Evolutionary conservation across 2,888 invertebrate genomes (phyloP).

Genomic region (Dynastes tityus): DNA sequence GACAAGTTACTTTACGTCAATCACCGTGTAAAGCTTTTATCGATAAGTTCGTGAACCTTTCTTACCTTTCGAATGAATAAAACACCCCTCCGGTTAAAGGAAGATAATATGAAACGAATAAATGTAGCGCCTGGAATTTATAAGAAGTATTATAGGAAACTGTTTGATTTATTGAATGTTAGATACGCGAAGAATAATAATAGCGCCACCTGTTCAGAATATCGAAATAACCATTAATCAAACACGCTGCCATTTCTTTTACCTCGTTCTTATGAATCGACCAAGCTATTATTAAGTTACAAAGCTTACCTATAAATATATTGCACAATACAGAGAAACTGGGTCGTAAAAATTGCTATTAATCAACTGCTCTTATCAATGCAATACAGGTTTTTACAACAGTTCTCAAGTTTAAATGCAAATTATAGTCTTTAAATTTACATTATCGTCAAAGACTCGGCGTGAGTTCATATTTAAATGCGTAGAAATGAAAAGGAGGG

Average conservation of each 20-base stretch:
- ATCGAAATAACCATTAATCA: conserved; percentile 37
- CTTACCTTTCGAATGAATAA: no score
- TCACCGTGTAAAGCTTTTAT: no score
- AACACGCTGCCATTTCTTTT: conserved; percentile 13
- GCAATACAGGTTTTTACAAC: background rate
- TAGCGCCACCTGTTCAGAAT: conserved; percentile 37
- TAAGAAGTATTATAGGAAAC: conserved; percentile 16
- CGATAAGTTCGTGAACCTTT: no score
- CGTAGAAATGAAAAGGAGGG: no score
- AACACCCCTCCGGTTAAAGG: no score
- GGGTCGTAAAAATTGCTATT: background rate
- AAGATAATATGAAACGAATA: no score
- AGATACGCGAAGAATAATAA: conserved; percentile 19
- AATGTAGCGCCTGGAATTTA: background rate
- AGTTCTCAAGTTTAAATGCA: background rate
- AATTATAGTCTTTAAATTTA: background rate
- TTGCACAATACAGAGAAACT: background rate
- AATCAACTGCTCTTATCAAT: conserved; percentile 5
- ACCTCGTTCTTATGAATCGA: conserved; percentile 1
- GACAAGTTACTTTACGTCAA: no score
- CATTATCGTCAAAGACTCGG: no score
- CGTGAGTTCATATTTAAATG: no score
- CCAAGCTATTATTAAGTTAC: conserved; percentile 19
- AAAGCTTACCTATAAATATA: background rate
- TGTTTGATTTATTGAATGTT: conserved; percentile 24